These are phyloP conservation scores for Arnoldichthys spilopterus DNA, from an alignment of 2,797 vertebrate species.

Conservation along the genomic window DNA sequence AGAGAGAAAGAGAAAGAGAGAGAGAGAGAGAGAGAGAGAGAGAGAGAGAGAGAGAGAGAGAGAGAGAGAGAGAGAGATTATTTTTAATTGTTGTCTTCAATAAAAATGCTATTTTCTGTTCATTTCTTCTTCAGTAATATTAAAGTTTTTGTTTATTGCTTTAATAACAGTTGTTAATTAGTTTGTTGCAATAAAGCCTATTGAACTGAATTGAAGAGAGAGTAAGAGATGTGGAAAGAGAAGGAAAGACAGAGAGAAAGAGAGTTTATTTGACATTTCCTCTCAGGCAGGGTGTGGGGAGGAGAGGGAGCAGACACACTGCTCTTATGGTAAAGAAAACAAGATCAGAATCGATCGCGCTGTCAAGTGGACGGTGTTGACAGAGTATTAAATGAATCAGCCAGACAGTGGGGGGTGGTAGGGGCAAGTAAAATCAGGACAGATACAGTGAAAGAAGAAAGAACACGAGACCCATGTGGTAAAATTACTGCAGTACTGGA, in stretches of 20 bases:
- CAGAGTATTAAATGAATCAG: slow-evolving; percentile 64
- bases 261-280: slow-evolving; percentile 61
- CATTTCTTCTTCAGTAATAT: too few species aligned
- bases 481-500: slow-evolving; percentile 34
- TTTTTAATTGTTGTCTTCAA: too few species aligned
- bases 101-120: too few species aligned
- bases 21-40: too few species aligned
- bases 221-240: slow-evolving; percentile 16
- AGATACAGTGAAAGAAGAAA: slow-evolving; percentile 15
- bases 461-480: slow-evolving; percentile 16
- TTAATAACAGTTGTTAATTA: too few species aligned
- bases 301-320: slow-evolving; percentile 51
- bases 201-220: too few species aligned
- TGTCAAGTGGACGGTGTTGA: slow-evolving; percentile 65
- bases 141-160: too few species aligned
- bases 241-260: slow-evolving; percentile 31
- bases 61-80: too few species aligned
- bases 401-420: slow-evolving; percentile 26
- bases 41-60: too few species aligned
- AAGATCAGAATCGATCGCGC: slow-evolving; percentile 65
- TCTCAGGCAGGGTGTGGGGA: slow-evolving; percentile 50
- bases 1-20: too few species aligned
- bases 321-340: slow-evolving; percentile 65
- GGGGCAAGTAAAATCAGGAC: not conserved
- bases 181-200: too few species aligned